Conservation (phyloP, 2,888 invertebrate species). For the Oasisia sp. region DNA sequence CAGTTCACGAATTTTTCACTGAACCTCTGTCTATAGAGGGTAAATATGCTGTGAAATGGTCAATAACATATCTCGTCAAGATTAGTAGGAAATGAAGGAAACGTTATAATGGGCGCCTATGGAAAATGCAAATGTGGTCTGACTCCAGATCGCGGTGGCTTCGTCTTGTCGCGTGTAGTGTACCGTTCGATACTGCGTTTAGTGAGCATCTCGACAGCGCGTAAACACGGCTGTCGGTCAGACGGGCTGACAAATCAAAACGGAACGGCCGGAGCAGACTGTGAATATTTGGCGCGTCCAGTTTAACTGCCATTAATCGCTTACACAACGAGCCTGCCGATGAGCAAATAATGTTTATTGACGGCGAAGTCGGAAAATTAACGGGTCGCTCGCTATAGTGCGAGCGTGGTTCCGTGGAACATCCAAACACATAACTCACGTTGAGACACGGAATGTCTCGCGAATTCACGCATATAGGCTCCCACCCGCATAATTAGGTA, state of each 20-base stretch:
- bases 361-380: background rate
- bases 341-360: background rate
- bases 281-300: background rate
- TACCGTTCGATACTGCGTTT: background rate
- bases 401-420: background rate
- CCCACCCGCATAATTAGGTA: background rate
- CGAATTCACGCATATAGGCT: background rate
- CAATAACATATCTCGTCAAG: too few species aligned
- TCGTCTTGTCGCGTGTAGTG: background rate
- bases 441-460: background rate
- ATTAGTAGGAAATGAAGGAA: too few species aligned
- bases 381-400: background rate
- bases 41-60: too few species aligned
- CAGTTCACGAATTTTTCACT: too few species aligned
- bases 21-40: too few species aligned
- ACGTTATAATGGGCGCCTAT: too few species aligned
- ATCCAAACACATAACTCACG: background rate
- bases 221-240: background rate
- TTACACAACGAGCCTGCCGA: background rate
- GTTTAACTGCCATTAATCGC: slow-evolving; percentile 1
- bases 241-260: background rate
- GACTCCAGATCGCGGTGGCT: background rate
- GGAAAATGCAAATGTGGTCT: too few species aligned
- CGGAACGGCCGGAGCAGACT: background rate
- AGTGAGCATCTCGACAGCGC: background rate